A percentile compares a stretch with the other conserved stretches of the same genome.
Evolutionary conservation across 2,797 vertebrate genomes (phyloP).

Genomic region (Sebastiscus albofasciatus): DNA sequence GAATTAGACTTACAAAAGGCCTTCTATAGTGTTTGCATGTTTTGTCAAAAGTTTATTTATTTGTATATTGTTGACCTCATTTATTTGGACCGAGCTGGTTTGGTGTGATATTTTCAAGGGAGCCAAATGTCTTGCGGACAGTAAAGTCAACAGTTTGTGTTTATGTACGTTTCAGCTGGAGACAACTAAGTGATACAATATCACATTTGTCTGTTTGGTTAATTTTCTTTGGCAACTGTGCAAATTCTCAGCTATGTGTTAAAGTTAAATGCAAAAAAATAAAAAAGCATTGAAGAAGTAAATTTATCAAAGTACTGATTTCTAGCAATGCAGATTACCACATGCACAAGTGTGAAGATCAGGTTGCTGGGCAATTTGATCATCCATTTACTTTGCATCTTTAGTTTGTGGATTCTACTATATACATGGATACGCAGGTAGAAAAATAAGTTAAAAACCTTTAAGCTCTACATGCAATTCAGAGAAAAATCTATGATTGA

Average conservation of each 20-base stretch:
- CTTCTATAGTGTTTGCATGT: background rate
- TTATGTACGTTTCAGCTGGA: background rate
- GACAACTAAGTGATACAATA: background rate
- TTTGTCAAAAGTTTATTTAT: background rate
- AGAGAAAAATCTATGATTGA: too few relatives aligned
- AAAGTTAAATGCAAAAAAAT: background rate
- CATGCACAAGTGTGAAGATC: background rate
- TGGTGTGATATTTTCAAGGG: background rate
- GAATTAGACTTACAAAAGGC: background rate
- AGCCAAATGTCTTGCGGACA: background rate
- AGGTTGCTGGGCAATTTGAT: background rate
- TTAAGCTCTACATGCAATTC: too few relatives aligned
- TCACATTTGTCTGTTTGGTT: background rate
- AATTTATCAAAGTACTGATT: background rate
- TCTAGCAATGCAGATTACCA: background rate
- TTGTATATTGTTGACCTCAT: background rate
- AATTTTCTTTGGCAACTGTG: background rate
- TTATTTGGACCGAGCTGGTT: background rate
- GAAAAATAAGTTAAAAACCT: background rate
- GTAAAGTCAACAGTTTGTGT: background rate
- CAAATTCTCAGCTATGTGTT: background rate
- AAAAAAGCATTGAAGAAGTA: background rate
- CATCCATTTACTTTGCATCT: background rate
- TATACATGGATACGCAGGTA: background rate
- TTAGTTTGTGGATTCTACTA: background rate